These are phyloP conservation scores for Trachelus iudaicus DNA, from an alignment of 2,888 invertebrate species.

Conservation along the genomic window DNA sequence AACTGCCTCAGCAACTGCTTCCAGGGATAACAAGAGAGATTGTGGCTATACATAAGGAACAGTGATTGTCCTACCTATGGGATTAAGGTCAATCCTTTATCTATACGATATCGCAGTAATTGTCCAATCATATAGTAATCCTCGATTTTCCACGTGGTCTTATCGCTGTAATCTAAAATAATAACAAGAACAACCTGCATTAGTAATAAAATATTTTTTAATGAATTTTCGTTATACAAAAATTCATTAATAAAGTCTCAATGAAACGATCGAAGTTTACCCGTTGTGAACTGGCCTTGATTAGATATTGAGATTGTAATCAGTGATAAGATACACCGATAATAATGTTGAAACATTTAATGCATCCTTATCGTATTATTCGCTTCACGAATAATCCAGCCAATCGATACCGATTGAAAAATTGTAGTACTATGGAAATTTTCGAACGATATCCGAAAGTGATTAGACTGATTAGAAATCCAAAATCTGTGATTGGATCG, in stretches of 20 bases:
- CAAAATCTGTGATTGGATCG: no score
- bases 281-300: background rate
- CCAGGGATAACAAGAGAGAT: background rate
- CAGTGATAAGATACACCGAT: background rate
- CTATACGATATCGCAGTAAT: background rate
- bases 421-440: background rate
- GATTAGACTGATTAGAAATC: no score
- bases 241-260: background rate
- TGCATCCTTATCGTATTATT: background rate
- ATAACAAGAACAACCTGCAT: background rate
- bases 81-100: background rate
- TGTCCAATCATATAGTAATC: no score
- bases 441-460: background rate
- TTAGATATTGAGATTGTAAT: background rate
- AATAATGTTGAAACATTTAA: background rate
- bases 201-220: background rate
- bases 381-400: background rate
- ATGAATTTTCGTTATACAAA: background rate
- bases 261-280: background rate
- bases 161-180: background rate
- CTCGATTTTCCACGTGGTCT: no score
- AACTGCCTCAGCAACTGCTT: background rate
- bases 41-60: background rate
- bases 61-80: background rate
- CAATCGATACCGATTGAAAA: background rate